These are phyloP conservation scores for Sylvicola cinctus DNA, from an alignment of 2,888 invertebrate species.

Conservation along the genomic window DNA sequence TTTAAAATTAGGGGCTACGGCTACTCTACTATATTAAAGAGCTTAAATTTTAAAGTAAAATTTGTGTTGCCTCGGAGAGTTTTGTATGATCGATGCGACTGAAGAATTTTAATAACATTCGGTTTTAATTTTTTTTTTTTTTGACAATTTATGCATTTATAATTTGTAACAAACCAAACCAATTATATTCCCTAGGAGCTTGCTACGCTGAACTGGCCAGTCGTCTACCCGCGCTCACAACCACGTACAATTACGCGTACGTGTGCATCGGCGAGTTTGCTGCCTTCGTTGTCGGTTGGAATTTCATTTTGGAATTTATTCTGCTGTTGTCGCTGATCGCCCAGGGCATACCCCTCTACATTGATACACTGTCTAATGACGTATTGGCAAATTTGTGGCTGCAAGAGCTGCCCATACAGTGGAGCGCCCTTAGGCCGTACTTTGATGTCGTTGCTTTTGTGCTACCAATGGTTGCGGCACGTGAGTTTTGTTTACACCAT, in stretches of 20 bases:
- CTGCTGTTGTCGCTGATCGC: constrained; percentile 31
- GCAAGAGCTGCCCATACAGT: background rate
- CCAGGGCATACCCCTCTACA: background rate
- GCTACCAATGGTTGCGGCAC: background rate
- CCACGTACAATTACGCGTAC: constrained; percentile 67
- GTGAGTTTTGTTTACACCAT: background rate
- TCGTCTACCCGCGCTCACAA: constrained; percentile 65
- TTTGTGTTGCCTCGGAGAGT: too few relatives aligned
- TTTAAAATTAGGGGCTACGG: too few relatives aligned
- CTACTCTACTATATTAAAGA: too few relatives aligned
- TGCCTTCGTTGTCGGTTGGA: constrained; percentile 84
- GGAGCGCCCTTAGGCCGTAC: background rate
- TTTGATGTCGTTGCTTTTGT: background rate
- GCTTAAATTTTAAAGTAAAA: too few relatives aligned
- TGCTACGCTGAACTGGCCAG: constrained; percentile 74
- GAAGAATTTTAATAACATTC: too few relatives aligned
- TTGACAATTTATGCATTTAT: too few relatives aligned
- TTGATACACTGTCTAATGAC: background rate
- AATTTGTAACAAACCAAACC: background rate
- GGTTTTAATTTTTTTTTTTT: too few relatives aligned
- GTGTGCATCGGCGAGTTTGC: constrained; percentile 70
- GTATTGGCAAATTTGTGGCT: background rate
- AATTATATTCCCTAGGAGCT: background rate
- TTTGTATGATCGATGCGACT: too few relatives aligned
- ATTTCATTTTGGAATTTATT: constrained; percentile 64